Conservation (phyloP, 2,888 invertebrate genomes). For the Dicyrtoma fusca region DNA sequence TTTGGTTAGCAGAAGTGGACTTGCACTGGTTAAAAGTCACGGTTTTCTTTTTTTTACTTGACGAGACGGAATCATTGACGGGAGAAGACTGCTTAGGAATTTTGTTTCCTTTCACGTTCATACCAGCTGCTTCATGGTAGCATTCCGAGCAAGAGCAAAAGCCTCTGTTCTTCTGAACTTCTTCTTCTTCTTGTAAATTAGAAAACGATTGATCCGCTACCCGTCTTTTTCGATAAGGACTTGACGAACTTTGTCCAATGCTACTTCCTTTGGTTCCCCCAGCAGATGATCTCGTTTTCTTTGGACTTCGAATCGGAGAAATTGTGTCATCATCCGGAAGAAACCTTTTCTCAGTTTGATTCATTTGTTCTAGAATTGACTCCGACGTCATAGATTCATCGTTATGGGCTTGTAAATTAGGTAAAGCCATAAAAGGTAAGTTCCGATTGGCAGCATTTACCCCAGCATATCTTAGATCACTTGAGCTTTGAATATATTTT, state of each 20-base stretch:
- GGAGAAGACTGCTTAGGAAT: neutral
- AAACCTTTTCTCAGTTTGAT: constrained; percentile 55
- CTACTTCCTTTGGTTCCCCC: neutral
- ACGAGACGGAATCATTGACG: constrained; percentile 4
- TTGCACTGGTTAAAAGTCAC: constrained; percentile 18
- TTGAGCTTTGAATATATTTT: constrained; percentile 30
- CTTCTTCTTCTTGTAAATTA: constrained; percentile 42
- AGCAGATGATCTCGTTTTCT: constrained; percentile 5
- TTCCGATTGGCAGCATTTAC: constrained; percentile 12
- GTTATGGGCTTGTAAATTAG: constrained; percentile 12
- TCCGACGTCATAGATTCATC: constrained; percentile 46
- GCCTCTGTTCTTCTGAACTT: constrained; percentile 40
- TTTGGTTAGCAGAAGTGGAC: constrained; percentile 9
- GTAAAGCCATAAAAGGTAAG: constrained; percentile 23
- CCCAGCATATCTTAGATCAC: constrained; percentile 5
- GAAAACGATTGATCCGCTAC: constrained; percentile 4
- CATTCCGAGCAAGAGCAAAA: constrained; percentile 54
- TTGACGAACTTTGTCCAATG: neutral
- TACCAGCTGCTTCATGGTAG: constrained; percentile 49
- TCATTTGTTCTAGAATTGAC: constrained; percentile 55
- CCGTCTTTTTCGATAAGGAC: constrained; percentile 33
- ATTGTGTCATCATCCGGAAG: constrained; percentile 47
- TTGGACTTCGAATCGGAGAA: constrained; percentile 6
- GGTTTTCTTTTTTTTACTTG: constrained; percentile 27
- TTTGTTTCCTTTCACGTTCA: neutral